Conservation (phyloP, 2,113 vertebrate species). For the Chlorodrepanis virens region DNA sequence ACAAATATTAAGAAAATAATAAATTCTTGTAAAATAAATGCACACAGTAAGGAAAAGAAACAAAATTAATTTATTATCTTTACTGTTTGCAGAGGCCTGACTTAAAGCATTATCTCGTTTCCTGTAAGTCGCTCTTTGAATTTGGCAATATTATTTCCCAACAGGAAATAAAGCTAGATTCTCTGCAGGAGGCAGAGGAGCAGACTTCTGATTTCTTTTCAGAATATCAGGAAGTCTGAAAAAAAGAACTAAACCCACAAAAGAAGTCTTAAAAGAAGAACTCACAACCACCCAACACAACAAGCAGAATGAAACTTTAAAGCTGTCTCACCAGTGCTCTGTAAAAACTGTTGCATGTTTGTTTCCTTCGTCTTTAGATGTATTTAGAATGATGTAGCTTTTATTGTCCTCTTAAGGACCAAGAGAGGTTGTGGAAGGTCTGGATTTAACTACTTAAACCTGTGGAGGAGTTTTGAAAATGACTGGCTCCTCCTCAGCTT, state of each 20-base stretch:
- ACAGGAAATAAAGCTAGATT: background rate
- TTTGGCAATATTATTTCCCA: background rate
- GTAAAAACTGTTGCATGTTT: background rate
- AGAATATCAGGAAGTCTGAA: background rate
- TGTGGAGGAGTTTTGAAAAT: background rate
- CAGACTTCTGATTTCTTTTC: background rate
- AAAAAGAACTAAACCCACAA: background rate
- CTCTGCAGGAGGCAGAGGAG: background rate
- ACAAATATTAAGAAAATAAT: background rate
- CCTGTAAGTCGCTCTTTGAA: background rate
- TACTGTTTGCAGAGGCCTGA: background rate
- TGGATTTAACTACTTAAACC: background rate
- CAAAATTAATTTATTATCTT: background rate
- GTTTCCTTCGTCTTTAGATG: background rate
- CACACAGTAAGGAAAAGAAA: background rate
- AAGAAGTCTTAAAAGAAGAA: background rate
- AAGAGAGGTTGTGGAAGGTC: background rate
- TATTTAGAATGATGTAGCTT: background rate
- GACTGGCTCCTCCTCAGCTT: background rate
- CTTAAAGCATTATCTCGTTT: background rate
- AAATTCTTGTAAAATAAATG: background rate
- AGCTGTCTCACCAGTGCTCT: background rate
- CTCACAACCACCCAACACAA: rapidly evolving
- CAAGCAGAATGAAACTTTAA: background rate
- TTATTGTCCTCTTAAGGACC: background rate